Base-by-base conservation (phyloP, 2,888 invertebrate genomes). In the Drosophila infuscata region DNA sequence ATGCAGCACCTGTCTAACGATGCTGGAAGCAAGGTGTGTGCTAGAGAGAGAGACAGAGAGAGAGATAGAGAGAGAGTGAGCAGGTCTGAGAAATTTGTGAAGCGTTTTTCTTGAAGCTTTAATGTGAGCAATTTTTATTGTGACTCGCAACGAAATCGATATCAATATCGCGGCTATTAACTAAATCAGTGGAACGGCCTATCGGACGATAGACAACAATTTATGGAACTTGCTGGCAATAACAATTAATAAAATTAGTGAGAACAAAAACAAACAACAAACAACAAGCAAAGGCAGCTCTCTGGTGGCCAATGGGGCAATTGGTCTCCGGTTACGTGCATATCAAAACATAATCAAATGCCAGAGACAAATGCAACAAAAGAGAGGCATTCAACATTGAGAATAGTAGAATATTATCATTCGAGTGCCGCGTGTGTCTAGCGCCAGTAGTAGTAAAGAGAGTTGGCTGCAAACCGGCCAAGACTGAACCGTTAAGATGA, bases 171-270 rank as follows among this genome's bases (percentile, higher is more conserved):
- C 75, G 76, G 84, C 89, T 73, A 85, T 85, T 85, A 89, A 86
- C 89, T 74, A 82, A 87, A 86, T 87, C 85, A 83, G 89, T 88
- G 87, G 75, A 85, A 79, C 87, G 79, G 54, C 77, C 83, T 70
- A 85, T 82, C 88, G 62, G 57, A 53, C 64, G 54, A 60, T 63
- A 58, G 77, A 74, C 74, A 72, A 73, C 46, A 85, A 91, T 90
- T 90, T 90, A 91, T 91, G 82, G 81, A 79, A 82, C 78, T 83
- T 70, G 81, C 78, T 46, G 69, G 84, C 91, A 91, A 91, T 90
- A 91, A 91, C 91, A 90, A 90, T 90, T 90, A 90, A 90, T 90
- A 91, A 90, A 89, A 89, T 82, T 89, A 79, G 73, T 74, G 67
- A 70, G 70, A 60, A 60, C 29, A 70, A 56, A 59, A 78, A 49